Percentiles rank a stretch among this genome's conserved stretches.
phyloP scores from a whole-genome alignment of 2,113 vertebrate genomes.

The Rhinopomastus cyanomelas region DNA sequence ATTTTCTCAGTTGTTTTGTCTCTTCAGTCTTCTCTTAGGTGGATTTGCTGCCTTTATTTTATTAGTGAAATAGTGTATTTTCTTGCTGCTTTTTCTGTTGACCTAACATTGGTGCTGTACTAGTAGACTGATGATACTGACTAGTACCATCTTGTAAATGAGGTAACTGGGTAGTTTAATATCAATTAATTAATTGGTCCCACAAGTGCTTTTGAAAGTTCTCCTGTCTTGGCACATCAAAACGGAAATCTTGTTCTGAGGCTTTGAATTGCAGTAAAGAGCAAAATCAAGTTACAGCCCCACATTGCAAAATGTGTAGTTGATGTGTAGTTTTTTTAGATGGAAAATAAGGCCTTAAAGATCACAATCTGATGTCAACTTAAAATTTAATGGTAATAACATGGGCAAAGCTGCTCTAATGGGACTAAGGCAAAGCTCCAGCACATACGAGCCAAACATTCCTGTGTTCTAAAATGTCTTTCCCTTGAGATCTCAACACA shows the following conservation, averaged over 20 bases:
- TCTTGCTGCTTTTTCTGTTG: neutral
- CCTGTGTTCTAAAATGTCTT: neutral
- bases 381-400: neutral
- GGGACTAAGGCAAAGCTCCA: no score
- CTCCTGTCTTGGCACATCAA: neutral
- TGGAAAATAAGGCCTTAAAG: neutral
- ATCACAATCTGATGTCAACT: neutral
- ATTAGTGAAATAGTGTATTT: neutral
- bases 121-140: neutral
- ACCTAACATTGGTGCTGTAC: neutral
- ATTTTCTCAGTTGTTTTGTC: neutral
- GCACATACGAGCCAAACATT: neutral
- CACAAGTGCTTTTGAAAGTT: neutral
- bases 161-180: neutral
- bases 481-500: neutral
- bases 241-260: neutral
- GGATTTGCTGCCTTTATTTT: neutral
- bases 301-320: rapidly evolving
- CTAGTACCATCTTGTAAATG: neutral
- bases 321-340: neutral
- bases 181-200: neutral
- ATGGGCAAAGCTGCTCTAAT: neutral
- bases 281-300: neutral
- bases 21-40: neutral
- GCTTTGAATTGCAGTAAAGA: neutral